Conservation (phyloP, 2,797 vertebrate species). For the Myiotriccus ornatus region DNA sequence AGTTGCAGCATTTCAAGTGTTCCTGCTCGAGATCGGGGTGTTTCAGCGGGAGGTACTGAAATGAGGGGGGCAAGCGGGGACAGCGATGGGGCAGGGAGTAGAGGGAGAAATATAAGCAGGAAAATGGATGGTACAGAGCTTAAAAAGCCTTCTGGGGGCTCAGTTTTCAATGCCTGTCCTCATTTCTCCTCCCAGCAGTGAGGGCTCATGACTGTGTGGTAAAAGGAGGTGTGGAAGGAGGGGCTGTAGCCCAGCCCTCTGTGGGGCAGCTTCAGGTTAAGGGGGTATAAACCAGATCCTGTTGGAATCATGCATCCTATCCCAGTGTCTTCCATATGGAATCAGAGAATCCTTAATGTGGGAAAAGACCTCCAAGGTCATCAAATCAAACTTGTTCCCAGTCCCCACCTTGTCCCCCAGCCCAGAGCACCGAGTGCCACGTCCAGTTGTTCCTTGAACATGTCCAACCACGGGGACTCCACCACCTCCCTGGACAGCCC, state of each 20-base stretch:
- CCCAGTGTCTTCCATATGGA: not conserved
- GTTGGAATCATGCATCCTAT: not conserved
- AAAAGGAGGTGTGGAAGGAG: not conserved
- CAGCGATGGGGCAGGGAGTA: not conserved
- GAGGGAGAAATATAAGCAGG: not conserved
- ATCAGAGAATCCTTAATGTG: not conserved
- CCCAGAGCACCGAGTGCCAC: not conserved
- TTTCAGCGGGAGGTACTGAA: not conserved
- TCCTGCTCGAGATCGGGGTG: accelerated
- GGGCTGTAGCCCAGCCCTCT: accelerated
- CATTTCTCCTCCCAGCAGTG: not conserved
- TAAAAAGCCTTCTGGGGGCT: not conserved
- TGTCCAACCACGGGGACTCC: not conserved
- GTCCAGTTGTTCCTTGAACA: accelerated
- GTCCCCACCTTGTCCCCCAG: too few species aligned
- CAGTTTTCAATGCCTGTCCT: not conserved
- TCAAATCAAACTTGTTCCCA: accelerated
- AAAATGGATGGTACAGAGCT: not conserved
- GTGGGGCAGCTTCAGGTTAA: not conserved
- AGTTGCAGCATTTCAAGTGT: not conserved
- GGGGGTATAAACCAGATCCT: not conserved
- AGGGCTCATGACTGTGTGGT: accelerated
- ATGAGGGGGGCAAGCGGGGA: not conserved
- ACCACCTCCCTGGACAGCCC: too few species aligned
- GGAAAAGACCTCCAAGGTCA: not conserved